Evolutionary conservation across 1,140 invertebrate genomes (phyloP).

Genomic region (Polypedilum pembai): DNA sequence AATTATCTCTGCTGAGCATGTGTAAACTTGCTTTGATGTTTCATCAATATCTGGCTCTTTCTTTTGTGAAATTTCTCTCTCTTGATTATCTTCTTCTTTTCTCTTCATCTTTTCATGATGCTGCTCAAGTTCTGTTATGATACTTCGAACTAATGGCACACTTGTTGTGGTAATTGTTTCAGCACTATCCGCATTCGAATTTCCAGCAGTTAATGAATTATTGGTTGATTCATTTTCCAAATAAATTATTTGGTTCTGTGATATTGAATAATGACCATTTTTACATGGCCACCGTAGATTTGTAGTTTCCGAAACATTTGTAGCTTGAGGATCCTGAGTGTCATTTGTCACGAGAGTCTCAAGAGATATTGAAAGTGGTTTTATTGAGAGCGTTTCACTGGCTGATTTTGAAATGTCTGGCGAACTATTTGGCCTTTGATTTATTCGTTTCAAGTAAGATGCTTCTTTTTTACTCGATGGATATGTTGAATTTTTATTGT

Average conservation of each 20-base stretch:
- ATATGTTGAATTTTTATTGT: constrained; percentile 35
- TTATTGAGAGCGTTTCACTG: constrained; percentile 45
- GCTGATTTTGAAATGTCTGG: constrained; percentile 41
- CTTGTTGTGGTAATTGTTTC: constrained; percentile 34
- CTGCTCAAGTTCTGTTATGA: background rate
- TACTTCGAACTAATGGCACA: constrained; percentile 1
- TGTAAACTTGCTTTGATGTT: constrained; percentile 36
- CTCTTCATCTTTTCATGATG: constrained; percentile 31
- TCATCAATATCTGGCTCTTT: background rate
- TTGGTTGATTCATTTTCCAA: constrained; percentile 52
- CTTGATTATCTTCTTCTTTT: constrained; percentile 47
- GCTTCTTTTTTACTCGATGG: constrained; percentile 38
- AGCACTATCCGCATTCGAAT: constrained; percentile 51
- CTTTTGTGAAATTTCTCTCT: constrained; percentile 29
- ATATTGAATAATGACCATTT: constrained; percentile 79
- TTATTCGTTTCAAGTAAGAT: constrained; percentile 41
- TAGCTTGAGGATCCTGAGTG: background rate
- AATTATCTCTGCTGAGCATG: constrained; percentile 18
- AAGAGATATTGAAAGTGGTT: constrained; percentile 52
- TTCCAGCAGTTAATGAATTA: constrained; percentile 40
- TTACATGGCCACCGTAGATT: constrained; percentile 74
- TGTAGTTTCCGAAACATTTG: constrained; percentile 46
- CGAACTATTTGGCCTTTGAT: constrained; percentile 42
- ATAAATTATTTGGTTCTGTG: constrained; percentile 79
- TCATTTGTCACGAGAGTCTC: constrained; percentile 48